Base-by-base conservation (phyloP, 2,797 vertebrate genomes). In the Halcyon leucocephala region DNA sequence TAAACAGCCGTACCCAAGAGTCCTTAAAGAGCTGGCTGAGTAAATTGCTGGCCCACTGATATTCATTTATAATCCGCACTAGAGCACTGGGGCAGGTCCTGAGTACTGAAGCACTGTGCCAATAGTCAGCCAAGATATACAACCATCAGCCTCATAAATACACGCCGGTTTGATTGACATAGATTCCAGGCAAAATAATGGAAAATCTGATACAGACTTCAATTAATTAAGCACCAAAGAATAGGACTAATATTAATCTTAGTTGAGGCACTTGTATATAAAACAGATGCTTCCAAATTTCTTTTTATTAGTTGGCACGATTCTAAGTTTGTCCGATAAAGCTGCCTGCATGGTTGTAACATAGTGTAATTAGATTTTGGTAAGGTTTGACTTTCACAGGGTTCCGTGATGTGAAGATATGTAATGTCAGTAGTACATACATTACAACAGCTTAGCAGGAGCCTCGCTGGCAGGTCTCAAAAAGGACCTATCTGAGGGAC, bases 181-280 rank as follows among this genome's bases (percentile, higher is more conserved):
- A 46, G 57, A 66, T 80, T 83, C 67, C 61, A 35, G 72, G 72
- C 12, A 65, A 93, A 95, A 96, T 49, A 91, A 93, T 57, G 69
- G 90, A 92, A 96, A 95, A 89, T 82, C 72, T 91, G 92, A 93
- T 91, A 54, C 61, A 54, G 77, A 7, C 29, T 81, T 82, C 74
- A 85, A 29, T 41, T 96, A 72, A 91, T 89, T 58, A 71, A 57
- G 54, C 74, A 39, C 78, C 28, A 76, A 94, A 83, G 74, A 94
- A 87, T 13, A 74, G 65, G 29, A 1, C 0, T 18, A 85, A 81
- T 66, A 41, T 54, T 80, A 82, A 67, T 80, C 82, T 89, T 64
- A 89, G 79, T 60, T 65, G 82, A 87, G 61, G 77, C 35, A 91
- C 52, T 92, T 87, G 49, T 82, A 61, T 46, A 72, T 62, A 57